These are phyloP conservation scores for Abrostola tripartita DNA, from an alignment of 2,888 invertebrate species.

Conservation along the genomic window DNA sequence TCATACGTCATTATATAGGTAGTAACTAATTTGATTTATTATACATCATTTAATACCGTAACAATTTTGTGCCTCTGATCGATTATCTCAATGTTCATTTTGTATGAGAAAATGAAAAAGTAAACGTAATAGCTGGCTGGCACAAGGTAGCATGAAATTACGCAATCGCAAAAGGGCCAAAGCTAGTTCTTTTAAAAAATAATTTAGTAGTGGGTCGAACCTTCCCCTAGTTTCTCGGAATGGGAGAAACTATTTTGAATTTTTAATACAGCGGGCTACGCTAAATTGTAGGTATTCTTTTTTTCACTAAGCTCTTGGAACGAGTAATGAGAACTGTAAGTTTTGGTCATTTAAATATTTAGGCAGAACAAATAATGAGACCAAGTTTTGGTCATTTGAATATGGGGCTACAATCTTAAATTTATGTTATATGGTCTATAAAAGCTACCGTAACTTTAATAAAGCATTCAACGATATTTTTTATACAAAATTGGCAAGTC, in stretches of 20 bases:
- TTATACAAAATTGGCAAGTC: no score
- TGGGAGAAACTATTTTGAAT: constrained; percentile 15
- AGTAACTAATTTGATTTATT: neutral
- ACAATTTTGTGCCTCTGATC: neutral
- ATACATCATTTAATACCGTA: neutral
- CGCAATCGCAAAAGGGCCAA: constrained; percentile 30
- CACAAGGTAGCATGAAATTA: constrained; percentile 26
- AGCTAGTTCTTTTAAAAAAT: constrained; percentile 15
- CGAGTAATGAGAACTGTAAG: neutral
- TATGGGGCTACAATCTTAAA: no score
- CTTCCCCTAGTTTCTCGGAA: constrained; percentile 3
- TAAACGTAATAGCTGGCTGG: constrained; percentile 18
- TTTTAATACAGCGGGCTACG: constrained; percentile 9
- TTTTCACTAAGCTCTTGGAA: neutral
- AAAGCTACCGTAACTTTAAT: no score
- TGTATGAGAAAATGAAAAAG: constrained; percentile 14
- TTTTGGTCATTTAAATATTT: neutral
- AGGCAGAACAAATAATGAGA: neutral
- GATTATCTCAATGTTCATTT: constrained; percentile 10
- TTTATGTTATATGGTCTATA: no score
- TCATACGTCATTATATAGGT: neutral
- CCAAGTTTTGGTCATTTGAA: no score
- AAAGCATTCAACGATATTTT: no score
- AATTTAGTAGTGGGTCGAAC: constrained; percentile 8
- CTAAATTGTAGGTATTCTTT: constrained; percentile 10